phyloP scores from a whole-genome alignment of 2,113 vertebrate species.

The Suncus etruscus region DNA sequence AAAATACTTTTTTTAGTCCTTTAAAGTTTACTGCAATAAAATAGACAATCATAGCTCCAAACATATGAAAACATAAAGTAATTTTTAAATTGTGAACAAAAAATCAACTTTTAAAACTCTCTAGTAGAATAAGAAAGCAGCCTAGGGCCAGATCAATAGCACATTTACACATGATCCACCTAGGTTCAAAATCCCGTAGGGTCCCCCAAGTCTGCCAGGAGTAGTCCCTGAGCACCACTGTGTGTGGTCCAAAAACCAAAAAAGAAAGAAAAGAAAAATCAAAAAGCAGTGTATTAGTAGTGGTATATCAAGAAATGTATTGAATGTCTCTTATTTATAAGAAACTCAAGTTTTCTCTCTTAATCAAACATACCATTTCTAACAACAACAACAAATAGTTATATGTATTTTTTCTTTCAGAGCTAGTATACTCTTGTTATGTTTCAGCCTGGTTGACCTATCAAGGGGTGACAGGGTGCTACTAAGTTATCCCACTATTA shows the following conservation, averaged over 20 bases:
- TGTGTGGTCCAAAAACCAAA: too few species aligned
- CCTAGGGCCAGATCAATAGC: too few species aligned
- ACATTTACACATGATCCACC: too few species aligned
- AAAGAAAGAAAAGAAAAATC: too few species aligned
- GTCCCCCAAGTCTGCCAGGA: too few species aligned
- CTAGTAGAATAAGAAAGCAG: not conserved
- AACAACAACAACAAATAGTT: not conserved
- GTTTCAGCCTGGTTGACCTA: too few species aligned
- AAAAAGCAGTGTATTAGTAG: not conserved
- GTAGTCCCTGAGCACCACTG: too few species aligned
- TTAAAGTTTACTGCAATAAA: constrained; percentile 13
- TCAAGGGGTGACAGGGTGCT: too few species aligned
- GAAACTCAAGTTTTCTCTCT: not conserved
- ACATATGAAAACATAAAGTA: not conserved
- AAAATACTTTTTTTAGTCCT: not conserved
- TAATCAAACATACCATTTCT: not conserved
- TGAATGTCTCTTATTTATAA: constrained; percentile 2
- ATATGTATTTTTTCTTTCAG: not conserved
- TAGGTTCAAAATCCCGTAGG: too few species aligned
- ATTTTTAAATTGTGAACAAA: not conserved
- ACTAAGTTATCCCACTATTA: too few species aligned
- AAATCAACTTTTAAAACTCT: not conserved
- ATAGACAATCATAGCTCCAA: not conserved
- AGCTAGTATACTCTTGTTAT: too few species aligned
- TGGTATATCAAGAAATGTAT: not conserved